These are phyloP conservation scores for Hypercompe scribonia DNA, from an alignment of 2,888 invertebrate genomes.

Conservation along the genomic window DNA sequence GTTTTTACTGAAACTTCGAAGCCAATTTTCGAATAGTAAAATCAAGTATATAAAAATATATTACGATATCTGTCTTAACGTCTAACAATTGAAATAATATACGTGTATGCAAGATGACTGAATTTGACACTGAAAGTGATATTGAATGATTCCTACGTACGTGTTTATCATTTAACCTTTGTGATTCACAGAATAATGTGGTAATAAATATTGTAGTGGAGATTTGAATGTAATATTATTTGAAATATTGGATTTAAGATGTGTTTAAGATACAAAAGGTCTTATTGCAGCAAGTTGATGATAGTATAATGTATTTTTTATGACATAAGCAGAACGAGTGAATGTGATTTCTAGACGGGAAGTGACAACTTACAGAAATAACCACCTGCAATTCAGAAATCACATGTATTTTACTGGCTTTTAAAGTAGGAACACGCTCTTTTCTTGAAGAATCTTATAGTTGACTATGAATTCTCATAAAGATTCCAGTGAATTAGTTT, in stretches of 20 bases:
- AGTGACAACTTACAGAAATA: too few relatives aligned
- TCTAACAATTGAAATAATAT: constrained; percentile 8
- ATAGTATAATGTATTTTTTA: too few relatives aligned
- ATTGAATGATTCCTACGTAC: background rate
- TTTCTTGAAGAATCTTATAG: too few relatives aligned
- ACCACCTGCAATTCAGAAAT: too few relatives aligned
- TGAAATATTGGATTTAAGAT: background rate
- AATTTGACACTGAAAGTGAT: constrained; percentile 9
- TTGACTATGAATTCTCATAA: too few relatives aligned
- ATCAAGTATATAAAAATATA: background rate
- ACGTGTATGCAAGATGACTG: background rate
- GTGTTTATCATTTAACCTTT: constrained; percentile 4
- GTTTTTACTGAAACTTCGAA: background rate
- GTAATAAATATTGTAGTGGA: background rate
- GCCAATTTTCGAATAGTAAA: background rate
- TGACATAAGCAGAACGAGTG: too few relatives aligned
- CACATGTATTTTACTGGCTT: too few relatives aligned
- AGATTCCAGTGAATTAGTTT: too few relatives aligned
- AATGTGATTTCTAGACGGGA: too few relatives aligned
- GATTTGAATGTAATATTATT: background rate
- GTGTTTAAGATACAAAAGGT: background rate
- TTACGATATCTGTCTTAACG: background rate
- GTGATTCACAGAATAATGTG: constrained; percentile 6
- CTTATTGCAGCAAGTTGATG: background rate
- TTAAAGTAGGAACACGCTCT: too few relatives aligned